Conservation (phyloP, 2,113 vertebrate species). For the Sorex fumeus region DNA sequence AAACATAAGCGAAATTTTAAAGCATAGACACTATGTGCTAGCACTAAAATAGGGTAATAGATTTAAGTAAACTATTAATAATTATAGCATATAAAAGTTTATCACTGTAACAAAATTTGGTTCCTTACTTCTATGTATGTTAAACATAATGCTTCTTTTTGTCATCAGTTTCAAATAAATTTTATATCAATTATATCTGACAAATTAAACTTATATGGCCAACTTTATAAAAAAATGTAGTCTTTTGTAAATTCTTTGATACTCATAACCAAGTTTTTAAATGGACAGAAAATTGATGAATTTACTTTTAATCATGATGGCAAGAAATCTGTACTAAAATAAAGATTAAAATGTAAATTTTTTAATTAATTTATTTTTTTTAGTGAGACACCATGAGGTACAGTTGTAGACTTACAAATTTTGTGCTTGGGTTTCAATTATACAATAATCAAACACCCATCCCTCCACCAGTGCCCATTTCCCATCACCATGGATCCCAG, state of each 20-base stretch:
- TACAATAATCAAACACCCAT: too few relatives aligned
- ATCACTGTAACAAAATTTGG: neutral
- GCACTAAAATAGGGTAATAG: constrained; percentile 8
- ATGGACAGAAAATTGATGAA: constrained; percentile 33
- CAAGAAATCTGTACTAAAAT: constrained; percentile 10
- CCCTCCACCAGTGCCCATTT: too few relatives aligned
- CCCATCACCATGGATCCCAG: too few relatives aligned
- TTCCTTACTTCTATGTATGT: neutral
- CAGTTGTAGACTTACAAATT: too few relatives aligned
- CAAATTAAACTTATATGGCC: neutral
- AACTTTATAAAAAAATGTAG: constrained; percentile 3
- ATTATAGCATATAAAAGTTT: neutral
- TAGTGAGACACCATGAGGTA: too few relatives aligned
- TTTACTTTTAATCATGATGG: constrained; percentile 35
- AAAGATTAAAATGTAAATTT: constrained; percentile 28
- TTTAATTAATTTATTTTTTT: constrained; percentile 22
- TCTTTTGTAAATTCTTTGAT: constrained; percentile 50
- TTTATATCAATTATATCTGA: neutral
- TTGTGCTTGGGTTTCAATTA: too few relatives aligned
- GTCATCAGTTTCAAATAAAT: constrained; percentile 5
- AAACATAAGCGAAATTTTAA: constrained; percentile 1
- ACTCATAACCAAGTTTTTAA: neutral
- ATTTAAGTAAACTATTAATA: constrained; percentile 30
- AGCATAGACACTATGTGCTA: neutral
- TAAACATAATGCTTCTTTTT: constrained; percentile 18